A percentile compares a stretch with the other conserved stretches of the same genome.
Conservation (phyloP, 2,888 invertebrate species). For the Megamerina dolium region DNA sequence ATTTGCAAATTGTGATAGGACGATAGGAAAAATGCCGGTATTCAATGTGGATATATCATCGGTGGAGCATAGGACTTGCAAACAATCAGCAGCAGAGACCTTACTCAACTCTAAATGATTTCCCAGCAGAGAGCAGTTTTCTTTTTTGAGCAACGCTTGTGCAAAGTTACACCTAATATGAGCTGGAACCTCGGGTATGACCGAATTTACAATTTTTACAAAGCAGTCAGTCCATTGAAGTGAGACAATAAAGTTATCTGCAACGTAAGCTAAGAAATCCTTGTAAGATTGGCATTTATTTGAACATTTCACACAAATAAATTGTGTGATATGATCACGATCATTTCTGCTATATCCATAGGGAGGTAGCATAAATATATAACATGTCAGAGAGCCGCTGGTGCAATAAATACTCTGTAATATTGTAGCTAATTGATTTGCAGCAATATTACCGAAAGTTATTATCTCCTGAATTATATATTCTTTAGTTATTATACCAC, state of each 20-base stretch:
- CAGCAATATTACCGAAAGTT: not conserved
- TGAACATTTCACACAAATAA: too few species aligned
- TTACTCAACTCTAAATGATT: constrained; percentile 26
- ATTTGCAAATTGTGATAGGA: constrained; percentile 24
- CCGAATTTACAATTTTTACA: too few species aligned
- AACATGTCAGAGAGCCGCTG: not conserved
- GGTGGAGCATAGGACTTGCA: constrained; percentile 9
- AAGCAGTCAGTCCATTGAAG: too few species aligned
- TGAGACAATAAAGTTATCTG: too few species aligned
- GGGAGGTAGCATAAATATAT: constrained; percentile 3
- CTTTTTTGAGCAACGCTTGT: constrained; percentile 13
- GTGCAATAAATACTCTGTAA: constrained; percentile 9
- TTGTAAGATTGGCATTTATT: too few species aligned
- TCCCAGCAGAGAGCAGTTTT: constrained; percentile 11
- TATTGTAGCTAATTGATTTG: too few species aligned
- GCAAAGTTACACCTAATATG: too few species aligned
- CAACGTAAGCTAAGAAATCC: too few species aligned
- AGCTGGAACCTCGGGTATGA: too few species aligned
- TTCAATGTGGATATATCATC: constrained; percentile 8
- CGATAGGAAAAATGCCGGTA: constrained; percentile 10
- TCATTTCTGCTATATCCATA: not conserved
- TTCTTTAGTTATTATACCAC: constrained; percentile 1
- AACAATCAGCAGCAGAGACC: constrained; percentile 14
- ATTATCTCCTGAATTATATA: constrained; percentile 1
- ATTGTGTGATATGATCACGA: too few species aligned